Base-by-base conservation (phyloP, 2,113 vertebrate species). In the Chaetodon trifascialis region DNA sequence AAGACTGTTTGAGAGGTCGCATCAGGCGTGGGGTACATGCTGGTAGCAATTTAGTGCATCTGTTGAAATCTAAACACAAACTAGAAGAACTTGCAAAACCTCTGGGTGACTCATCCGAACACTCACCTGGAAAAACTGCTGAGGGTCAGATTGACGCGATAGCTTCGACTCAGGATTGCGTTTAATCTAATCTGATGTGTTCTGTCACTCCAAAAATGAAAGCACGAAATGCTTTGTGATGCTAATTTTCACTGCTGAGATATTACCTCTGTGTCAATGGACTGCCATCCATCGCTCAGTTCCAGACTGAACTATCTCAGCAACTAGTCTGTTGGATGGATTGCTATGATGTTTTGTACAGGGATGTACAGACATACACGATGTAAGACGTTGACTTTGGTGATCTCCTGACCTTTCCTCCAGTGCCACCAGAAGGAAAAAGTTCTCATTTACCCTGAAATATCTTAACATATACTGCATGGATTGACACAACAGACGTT, bases 51-150 rank as follows among this genome's bases (percentile, higher is more conserved):
- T 88, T 56, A 59, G 55, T 47, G 30, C 51, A 73, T 79, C 51
- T 73, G 76, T 47, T 76, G 36, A 78, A 78, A 82, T 73, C 44
- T 69, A 68, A 86, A 67, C 47, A 67, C 66, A 82, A 78, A 86
- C 70, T 72, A 30, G 38, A 73, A 74, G 34, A 89, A 87, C 81
- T 77, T 76, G 73, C 47, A 63, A 77, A 90, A 80, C 60, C 36
- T 85, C 58, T 62, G 47, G 52, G 54, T 89, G 89, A 91, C 79
- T 91, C 88, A 82, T 86, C 76, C 17, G 14, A 83, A 84, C 70
- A 88, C 68, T 46, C 64, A 87, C 72, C 82, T 83, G 76, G 30
- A 75, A 86, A 79, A 90, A 90, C 25, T 1, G 72, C 69, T 63
- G 1, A 11, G 51, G 52, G 64, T 85, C 44, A 73, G 83, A 87